Percentiles rank a stretch among this genome's conserved stretches.
phyloP scores from a whole-genome alignment of 2,113 vertebrate genomes.

The Epinephelus fuscoguttatus region DNA sequence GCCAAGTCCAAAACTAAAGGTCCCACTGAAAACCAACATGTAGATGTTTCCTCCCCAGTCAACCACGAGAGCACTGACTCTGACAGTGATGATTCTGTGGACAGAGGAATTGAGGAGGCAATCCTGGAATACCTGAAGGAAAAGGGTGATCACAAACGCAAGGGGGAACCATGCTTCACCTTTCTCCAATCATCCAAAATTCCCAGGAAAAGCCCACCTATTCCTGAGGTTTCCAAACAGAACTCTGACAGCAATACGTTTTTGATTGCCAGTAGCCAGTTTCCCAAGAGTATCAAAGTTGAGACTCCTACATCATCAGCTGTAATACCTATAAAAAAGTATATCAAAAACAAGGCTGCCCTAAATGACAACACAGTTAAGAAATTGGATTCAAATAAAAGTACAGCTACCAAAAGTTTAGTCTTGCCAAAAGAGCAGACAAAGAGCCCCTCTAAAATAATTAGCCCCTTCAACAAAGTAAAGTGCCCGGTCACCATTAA shows the following conservation, averaged over 20 bases:
- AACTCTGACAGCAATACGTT: slow-evolving; percentile 66
- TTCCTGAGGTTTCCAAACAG: slow-evolving; percentile 69
- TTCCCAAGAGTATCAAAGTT: slow-evolving; percentile 65
- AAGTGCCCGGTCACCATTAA: slow-evolving; percentile 52
- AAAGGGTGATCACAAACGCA: slow-evolving; percentile 85
- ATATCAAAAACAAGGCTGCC: slow-evolving; percentile 74
- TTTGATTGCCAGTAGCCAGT: slow-evolving; percentile 69
- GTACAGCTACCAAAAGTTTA: slow-evolving; percentile 44
- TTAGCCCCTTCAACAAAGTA: slow-evolving; percentile 37
- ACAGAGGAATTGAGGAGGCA: slow-evolving; percentile 94
- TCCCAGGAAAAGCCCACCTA: slow-evolving; percentile 60
- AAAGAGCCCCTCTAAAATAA: slow-evolving; percentile 43
- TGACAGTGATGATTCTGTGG: slow-evolving; percentile 95
- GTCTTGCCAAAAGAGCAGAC: slow-evolving; percentile 36
- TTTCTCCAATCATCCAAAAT: slow-evolving; percentile 68
- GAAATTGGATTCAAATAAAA: slow-evolving; percentile 61
- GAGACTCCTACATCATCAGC: slow-evolving; percentile 47
- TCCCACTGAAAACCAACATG: slow-evolving; percentile 49
- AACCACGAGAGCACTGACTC: slow-evolving; percentile 83
- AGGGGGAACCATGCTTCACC: slow-evolving; percentile 59
- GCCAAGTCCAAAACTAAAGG: slow-evolving; percentile 61
- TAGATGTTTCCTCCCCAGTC: slow-evolving; percentile 38
- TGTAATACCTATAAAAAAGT: slow-evolving; percentile 71
- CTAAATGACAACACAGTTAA: slow-evolving; percentile 67
- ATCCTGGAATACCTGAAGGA: slow-evolving; percentile 96